Evolutionary conservation across 1,140 invertebrate genomes (phyloP).

Genomic region (Macrosteles quadrilineatus): DNA sequence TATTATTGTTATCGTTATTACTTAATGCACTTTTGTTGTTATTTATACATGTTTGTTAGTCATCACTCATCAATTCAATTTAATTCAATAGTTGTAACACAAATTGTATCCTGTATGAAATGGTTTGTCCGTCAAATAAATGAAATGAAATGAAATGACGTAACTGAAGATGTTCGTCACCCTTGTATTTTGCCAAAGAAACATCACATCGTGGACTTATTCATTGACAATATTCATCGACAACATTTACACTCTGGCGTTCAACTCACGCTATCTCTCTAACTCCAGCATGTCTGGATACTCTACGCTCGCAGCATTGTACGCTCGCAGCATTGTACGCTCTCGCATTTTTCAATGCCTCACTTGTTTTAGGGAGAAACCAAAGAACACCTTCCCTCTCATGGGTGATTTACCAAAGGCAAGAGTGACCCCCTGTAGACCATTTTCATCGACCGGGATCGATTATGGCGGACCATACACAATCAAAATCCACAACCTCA

Average conservation of each 20-base stretch:
- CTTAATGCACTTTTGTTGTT: no score
- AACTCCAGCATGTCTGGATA: background rate
- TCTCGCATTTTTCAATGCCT: background rate
- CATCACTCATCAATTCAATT: no score
- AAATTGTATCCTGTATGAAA: no score
- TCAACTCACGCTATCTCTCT: background rate
- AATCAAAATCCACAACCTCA: background rate
- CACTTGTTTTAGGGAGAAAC: background rate
- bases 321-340: conserved; percentile 1
- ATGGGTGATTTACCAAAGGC: background rate
- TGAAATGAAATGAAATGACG: no score
- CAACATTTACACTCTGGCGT: background rate
- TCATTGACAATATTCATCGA: background rate
- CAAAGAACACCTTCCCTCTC: background rate
- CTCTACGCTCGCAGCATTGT: background rate
- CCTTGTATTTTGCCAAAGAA: background rate
- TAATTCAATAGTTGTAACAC: no score
- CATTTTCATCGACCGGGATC: background rate
- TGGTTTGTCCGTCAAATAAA: no score
- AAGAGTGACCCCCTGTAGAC: background rate
- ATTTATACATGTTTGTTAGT: no score
- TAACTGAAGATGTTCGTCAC: background rate
- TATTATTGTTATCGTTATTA: no score
- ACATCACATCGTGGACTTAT: background rate
- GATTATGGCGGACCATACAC: background rate